These are phyloP conservation scores for Brachionus calyciflorus DNA, from an alignment of 1,140 invertebrate species.

Conservation along the genomic window DNA sequence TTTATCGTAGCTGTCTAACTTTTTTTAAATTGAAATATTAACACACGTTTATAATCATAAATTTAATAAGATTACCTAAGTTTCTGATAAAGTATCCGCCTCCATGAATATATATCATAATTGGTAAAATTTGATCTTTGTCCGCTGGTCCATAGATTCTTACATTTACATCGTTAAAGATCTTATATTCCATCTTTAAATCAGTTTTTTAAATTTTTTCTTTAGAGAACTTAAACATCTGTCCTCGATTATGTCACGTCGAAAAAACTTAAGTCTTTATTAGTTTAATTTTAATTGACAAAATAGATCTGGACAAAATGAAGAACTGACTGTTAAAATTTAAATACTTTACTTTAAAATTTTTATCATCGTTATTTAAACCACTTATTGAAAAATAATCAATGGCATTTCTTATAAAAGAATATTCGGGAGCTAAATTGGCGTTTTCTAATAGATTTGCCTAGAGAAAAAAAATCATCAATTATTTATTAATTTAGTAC, in stretches of 20 bases:
- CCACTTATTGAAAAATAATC: no score
- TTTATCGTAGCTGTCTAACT: background rate
- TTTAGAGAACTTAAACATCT: no score
- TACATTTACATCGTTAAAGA: background rate
- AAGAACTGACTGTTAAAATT: no score
- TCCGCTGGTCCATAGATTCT: background rate
- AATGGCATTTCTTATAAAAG: background rate
- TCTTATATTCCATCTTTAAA: background rate
- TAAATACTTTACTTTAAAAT: no score
- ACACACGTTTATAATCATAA: no score
- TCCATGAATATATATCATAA: conserved; percentile 7
- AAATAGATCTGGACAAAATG: no score
- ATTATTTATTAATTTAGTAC: background rate
- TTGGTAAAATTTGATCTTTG: background rate
- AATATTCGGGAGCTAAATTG: background rate
- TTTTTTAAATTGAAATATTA: background rate
- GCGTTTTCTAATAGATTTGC: background rate
- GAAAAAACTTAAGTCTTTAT: no score
- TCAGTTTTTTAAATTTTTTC: no score
- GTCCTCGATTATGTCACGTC: no score
- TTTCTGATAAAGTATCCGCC: conserved; percentile 15
- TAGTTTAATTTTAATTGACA: no score
- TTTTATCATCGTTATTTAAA: no score
- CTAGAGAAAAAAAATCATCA: no score
- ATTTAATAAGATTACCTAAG: background rate